Base-by-base conservation (phyloP, 2,113 vertebrate genomes). In the Mastomys natalensis region DNA sequence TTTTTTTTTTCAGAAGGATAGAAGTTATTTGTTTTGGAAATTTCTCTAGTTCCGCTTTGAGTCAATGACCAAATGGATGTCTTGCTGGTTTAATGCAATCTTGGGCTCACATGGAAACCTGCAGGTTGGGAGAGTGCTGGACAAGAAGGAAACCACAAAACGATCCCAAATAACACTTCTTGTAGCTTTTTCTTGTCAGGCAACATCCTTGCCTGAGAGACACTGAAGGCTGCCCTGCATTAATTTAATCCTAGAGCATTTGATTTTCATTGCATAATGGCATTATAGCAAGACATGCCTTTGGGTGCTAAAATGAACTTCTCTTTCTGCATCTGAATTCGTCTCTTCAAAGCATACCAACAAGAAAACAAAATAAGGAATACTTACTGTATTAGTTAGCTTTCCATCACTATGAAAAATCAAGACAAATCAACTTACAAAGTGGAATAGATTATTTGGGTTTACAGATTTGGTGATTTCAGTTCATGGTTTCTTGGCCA, bases 1-100 rank as follows among this genome's bases (percentile, higher is more conserved):
- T 89, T 86, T 76, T 31, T 66, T 55, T 58, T 77, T 76, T 73
- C 6, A 13, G 40, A 60, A 72, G 37, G 60, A 12, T 21, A 72
- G 62, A 82, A 58, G 3, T 96, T 86, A 62, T 48, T 68, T 73
- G 1, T 45, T 94, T 55, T 58, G 26, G 43, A 91, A 58, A 76
- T 93, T 93, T 97, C 21, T 76, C 34, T 85, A 81, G n/a, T 81
- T 93, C 10, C 37, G 9, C 19, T 70, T 62, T 34, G 91, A 73
- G 31, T 93, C 40, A 64, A 26, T 82, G n/a, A 12, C n/a, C 45
- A 77, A 72, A 53, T 53, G 22, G 43, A 74, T 51, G 7, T 51
- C 13, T 89, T 77, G 21, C 4, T 60, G 7, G 68, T 68, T 51
- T n/a, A 31, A 29, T 70, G 81, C 66, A 6, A 15, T 29, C n/a